Evolutionary conservation across 2,888 invertebrate species (phyloP), one percentile per base, ranked within the genome.

Genomic region (Hoplodrina blanda): DNA sequence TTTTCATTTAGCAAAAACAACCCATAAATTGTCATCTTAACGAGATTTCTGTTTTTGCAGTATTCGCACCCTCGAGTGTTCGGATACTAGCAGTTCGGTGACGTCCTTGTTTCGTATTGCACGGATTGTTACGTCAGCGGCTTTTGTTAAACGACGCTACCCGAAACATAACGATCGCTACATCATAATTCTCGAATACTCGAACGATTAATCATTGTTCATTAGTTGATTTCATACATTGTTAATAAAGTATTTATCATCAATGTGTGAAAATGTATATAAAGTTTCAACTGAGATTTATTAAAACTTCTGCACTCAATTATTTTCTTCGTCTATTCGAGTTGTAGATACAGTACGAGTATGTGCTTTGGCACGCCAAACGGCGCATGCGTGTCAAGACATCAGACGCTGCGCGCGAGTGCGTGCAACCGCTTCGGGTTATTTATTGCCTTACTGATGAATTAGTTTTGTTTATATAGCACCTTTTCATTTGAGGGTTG

Each of bases 1-100:
- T 95, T 95, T 95, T 96, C 95, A 96, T 95, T 96, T 95, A 96
- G 95, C 95, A 96, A 96, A 96, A 96, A 95, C 96, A 96, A 94
- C 92, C 96, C 95, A 96, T 96, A 96, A 96, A 96, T 96, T 96
- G 96, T 95, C 96, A 96, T 95, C 95, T 95, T 95, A 95, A 96
- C 95, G 94, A 96, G 94, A 95, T 96, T 95, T 95, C 92, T 94
- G 95, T 95, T 95, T 95, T 95, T 94, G 95, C 93, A 91, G 90
- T 88, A 91, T 95, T 94, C 94, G 93, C 94, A 93, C 94, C 93
- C 94, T 89, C 86, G 87, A 90, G 89, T 89, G 90, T 90, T 92
- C 85, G 86, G 88, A 88, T 90, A 89, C 90, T 90, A 91, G 85
- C 89, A 90, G 88, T 91, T 90, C 75, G 86, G 88, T 91, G 88